Conservation (phyloP, 2,797 vertebrate genomes). For the Chelon labrosus region DNA sequence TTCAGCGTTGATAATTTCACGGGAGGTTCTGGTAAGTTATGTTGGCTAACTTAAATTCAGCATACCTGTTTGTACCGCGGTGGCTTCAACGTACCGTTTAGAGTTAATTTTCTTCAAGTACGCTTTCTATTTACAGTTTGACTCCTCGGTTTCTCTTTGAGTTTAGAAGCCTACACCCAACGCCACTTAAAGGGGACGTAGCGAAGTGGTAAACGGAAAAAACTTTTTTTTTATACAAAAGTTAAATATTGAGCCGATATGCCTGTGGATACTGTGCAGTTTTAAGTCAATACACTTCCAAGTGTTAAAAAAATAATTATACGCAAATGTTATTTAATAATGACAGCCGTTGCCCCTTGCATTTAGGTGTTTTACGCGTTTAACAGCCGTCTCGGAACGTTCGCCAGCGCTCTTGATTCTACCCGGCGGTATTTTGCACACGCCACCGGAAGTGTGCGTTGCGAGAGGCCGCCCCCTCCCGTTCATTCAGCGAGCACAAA, state of each 20-base stretch:
- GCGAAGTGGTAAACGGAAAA: neutral
- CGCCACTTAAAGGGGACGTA: constrained; percentile 82
- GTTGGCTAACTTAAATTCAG: neutral
- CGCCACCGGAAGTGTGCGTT: constrained; percentile 54
- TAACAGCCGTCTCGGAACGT: constrained; percentile 24
- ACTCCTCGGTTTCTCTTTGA: constrained; percentile 74
- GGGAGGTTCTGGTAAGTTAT: neutral
- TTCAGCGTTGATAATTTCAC: constrained; percentile 31
- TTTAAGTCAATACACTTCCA: rapidly evolving
- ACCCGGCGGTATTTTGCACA: constrained; percentile 70
- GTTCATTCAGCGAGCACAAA: constrained; percentile 50
- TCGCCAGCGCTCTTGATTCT: neutral
- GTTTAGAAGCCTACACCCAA: constrained; percentile 80
- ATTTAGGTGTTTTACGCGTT: neutral
- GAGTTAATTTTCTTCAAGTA: constrained; percentile 28
- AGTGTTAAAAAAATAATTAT: neutral
- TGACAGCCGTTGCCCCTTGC: rapidly evolving
- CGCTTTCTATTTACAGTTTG: constrained; percentile 65
- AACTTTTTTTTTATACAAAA: neutral
- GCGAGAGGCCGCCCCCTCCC: constrained; percentile 1
- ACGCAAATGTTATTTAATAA: neutral
- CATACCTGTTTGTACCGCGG: constrained; percentile 53
- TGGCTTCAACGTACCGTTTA: constrained; percentile 16
- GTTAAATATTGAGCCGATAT: rapidly evolving
- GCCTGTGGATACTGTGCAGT: too few relatives aligned